phyloP scores from a whole-genome alignment of 2,113 vertebrate species.

The Gnathonemus echidnorhynchus region DNA sequence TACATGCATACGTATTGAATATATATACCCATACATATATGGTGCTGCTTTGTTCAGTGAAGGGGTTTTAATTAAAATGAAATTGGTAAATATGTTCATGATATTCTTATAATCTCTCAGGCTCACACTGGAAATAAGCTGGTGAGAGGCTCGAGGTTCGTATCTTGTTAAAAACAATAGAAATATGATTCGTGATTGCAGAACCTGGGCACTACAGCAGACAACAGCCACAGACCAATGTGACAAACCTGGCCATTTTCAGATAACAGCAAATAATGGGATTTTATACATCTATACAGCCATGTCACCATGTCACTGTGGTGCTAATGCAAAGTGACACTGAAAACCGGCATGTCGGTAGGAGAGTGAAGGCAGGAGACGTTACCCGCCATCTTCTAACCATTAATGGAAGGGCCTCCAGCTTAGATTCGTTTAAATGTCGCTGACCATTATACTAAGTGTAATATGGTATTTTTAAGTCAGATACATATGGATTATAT shows the following conservation, averaged over 20 bases:
- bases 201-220: not conserved
- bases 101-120: not conserved
- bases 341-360: slow-evolving; percentile 33
- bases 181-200: not conserved
- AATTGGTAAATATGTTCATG: not conserved
- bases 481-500: not conserved
- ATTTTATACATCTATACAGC: slow-evolving; percentile 50
- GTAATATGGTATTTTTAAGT: not conserved
- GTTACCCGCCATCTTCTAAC: not conserved
- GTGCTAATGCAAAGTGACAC: slow-evolving; percentile 53
- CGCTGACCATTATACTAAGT: not conserved
- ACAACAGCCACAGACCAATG: slow-evolving; percentile 26
- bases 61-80: not conserved
- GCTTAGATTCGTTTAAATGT: not conserved
- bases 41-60: not conserved
- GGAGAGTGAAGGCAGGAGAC: slow-evolving; percentile 32
- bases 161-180: not conserved
- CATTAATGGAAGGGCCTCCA: not conserved
- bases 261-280: slow-evolving; percentile 62
- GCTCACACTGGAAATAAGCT: not conserved
- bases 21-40: not conserved
- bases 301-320: slow-evolving; percentile 52
- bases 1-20: not conserved
- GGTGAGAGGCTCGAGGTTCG: not conserved
- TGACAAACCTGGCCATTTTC: slow-evolving; percentile 52